Conservation (phyloP, 2,888 invertebrate genomes). For the Pyrrhosoma nymphula region DNA sequence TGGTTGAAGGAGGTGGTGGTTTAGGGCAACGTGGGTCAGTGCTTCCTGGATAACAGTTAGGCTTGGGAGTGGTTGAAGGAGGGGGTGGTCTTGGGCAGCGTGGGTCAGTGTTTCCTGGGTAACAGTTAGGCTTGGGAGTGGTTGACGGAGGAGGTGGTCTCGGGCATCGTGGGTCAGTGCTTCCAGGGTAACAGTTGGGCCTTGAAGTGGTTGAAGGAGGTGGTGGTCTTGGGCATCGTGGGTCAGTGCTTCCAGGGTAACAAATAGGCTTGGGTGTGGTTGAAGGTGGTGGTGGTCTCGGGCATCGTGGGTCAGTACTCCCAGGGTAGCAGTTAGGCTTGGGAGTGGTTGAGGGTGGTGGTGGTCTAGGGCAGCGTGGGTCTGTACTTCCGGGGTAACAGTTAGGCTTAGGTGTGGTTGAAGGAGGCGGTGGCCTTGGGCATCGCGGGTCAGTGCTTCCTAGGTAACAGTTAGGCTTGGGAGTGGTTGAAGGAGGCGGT, state of each 20-base stretch:
- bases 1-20: slow-evolving; percentile 55
- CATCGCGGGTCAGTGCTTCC: not conserved
- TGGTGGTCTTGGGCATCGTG: slow-evolving; percentile 73
- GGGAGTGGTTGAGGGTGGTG: not conserved
- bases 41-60: slow-evolving; percentile 76
- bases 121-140: slow-evolving; percentile 74
- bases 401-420: not conserved
- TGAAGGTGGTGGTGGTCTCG: slow-evolving; percentile 73
- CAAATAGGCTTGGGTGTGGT: slow-evolving; percentile 73
- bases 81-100: slow-evolving; percentile 71
- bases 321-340: slow-evolving; percentile 73
- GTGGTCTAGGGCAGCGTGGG: not conserved
- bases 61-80: slow-evolving; percentile 72
- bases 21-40: slow-evolving; percentile 72
- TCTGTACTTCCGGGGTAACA: not conserved
- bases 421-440: not conserved
- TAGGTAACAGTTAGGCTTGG: not conserved
- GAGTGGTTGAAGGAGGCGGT: not conserved
- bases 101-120: slow-evolving; percentile 75
- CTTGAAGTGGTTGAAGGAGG: not conserved
- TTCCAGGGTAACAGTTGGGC: slow-evolving; percentile 70
- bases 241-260: slow-evolving; percentile 71
- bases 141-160: slow-evolving; percentile 71
- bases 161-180: slow-evolving; percentile 72
- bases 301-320: slow-evolving; percentile 75